Conservation (phyloP, 2,888 invertebrate species). For the Drosophila neotestacea region DNA sequence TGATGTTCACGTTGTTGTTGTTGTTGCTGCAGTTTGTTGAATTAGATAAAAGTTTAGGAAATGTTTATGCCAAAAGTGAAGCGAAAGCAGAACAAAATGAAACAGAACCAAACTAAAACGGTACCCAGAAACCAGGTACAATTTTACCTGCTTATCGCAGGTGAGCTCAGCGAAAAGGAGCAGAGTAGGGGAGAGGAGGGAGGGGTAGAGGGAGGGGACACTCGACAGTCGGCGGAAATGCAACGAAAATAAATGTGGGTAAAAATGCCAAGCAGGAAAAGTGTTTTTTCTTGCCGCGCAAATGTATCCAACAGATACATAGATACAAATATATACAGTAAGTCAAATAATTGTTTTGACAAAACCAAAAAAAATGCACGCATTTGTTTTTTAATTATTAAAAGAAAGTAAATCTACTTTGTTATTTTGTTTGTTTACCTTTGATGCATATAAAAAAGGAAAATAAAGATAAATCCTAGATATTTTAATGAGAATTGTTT, state of each 20-base stretch:
- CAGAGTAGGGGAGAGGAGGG: not conserved
- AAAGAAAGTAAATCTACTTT: too few species aligned
- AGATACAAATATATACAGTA: conserved; percentile 6
- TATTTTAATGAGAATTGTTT: too few species aligned
- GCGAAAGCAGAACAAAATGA: conserved; percentile 24
- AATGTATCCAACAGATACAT: conserved; percentile 22
- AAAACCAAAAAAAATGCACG: too few species aligned
- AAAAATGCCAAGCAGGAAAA: conserved; percentile 69
- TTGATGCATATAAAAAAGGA: too few species aligned
- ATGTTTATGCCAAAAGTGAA: conserved; percentile 74
- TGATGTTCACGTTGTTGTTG: conserved; percentile 4
- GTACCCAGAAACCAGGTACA: conserved; percentile 3
- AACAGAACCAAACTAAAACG: conserved; percentile 5
- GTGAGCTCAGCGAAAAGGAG: not conserved
- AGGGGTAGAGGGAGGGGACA: too few species aligned
- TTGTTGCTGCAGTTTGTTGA: conserved; percentile 66
- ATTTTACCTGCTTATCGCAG: conserved; percentile 49
- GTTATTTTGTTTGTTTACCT: too few species aligned
- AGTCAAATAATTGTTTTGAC: not conserved
- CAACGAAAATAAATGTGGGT: conserved; percentile 78
- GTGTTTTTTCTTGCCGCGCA: conserved; percentile 42
- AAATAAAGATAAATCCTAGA: too few species aligned
- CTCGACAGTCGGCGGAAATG: conserved; percentile 72
- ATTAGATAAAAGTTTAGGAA: conserved; percentile 81
- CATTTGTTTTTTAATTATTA: too few species aligned